These are phyloP conservation scores for Cyprinella venusta DNA, from an alignment of 2,797 vertebrate genomes.

Conservation along the genomic window DNA sequence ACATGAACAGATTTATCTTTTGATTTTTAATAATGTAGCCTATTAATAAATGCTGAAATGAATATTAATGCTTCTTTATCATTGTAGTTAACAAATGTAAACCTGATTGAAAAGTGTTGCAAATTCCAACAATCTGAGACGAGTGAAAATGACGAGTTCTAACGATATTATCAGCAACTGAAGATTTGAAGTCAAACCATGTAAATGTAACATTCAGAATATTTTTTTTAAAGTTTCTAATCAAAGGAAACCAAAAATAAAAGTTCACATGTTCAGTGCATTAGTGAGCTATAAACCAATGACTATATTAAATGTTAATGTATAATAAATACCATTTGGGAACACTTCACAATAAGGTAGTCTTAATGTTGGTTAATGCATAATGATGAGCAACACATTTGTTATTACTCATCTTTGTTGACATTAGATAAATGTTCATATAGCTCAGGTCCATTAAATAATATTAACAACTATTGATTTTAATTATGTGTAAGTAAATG, in stretches of 20 bases:
- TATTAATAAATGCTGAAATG: neutral
- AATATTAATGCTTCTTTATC: neutral
- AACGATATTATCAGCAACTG: no score
- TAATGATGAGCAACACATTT: no score
- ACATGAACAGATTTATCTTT: neutral
- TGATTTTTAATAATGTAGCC: neutral
- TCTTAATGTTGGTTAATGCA: neutral
- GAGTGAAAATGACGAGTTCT: neutral
- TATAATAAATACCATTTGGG: neutral
- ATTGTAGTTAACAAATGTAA: neutral
- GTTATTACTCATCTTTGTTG: no score
- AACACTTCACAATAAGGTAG: neutral
- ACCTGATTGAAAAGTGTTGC: neutral
- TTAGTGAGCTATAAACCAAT: neutral
- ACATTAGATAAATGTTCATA: neutral
- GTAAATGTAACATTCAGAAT: neutral
- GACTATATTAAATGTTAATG: neutral
- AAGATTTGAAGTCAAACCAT: neutral
- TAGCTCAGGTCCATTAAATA: no score
- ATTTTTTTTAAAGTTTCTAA: neutral
- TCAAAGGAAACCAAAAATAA: neutral
- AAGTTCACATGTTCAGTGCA: neutral
- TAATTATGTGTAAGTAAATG: no score
- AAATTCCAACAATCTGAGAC: neutral
- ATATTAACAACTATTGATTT: no score